Evolutionary conservation across 2,797 vertebrate species (phyloP), one percentile per base, ranked within the genome.

Genomic region (Chaenodraco wilsoni): DNA sequence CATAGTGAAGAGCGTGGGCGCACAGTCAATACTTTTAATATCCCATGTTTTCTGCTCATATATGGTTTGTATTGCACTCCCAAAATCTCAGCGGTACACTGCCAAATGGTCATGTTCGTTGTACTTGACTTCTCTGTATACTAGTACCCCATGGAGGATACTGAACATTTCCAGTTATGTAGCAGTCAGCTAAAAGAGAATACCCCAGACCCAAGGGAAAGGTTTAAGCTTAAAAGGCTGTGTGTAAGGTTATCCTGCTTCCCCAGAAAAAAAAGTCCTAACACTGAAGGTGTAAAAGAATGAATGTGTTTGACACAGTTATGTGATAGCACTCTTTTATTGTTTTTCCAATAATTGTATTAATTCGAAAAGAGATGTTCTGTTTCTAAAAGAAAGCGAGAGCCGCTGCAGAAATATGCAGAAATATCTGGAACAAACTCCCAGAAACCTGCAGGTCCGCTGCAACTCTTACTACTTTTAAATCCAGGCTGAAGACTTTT

Each of bases 101-200:
- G 46, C 69, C 48, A 65, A 75, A 72, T 68, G 61, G 59, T 82
- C 58, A 81, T 81, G 69, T 52, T 61, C 40, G 72, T 54, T 82
- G 46, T 78, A 51, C 80, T 85, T 76, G 75, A 76, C 77, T 72
- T 61, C 64, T 59, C 50, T 65, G 55, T 52, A 52, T 80, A 50
- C 16, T 31, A 21, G 48, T 43, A 50, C 23, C 52, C 77, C 46
- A 2, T 31, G 14, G 76, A 83, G 71, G 72, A 71, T 82, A 59
- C 56, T 56, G 52, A 83, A 76, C 52, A 60, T 81, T 50, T 56
- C 67, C 68, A 68, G 60, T 45, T 77, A 65, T 65, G 60, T 45
- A 77, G 65, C 66, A 81, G 72, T 73, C 69, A 74, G 77, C 74
- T 74, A 50, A 83, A 85, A 78, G 54, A 80, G 65, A 78, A 64